Percentiles rank a stretch among this genome's conserved stretches.
These are phyloP conservation scores for Bombylius major DNA, from an alignment of 2,888 invertebrate genomes.

Conservation along the genomic window DNA sequence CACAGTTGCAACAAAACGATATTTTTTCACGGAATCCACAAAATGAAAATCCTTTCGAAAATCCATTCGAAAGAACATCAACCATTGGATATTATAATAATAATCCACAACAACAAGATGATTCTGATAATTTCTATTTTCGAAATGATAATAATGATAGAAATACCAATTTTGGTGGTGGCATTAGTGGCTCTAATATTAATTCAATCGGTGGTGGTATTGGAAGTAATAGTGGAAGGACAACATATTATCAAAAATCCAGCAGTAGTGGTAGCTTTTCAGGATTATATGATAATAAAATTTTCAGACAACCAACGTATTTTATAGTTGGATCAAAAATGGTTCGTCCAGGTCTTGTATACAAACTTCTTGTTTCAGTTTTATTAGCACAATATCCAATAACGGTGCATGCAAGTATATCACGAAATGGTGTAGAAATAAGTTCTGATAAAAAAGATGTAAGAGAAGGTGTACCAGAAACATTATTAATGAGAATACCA, in stretches of 20 bases:
- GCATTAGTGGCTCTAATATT: background rate
- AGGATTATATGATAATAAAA: background rate
- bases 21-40: background rate
- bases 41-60: background rate
- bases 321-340: conserved; percentile 84
- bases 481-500: conserved; percentile 82
- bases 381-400: conserved; percentile 66
- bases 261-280: background rate
- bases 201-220: background rate
- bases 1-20: background rate
- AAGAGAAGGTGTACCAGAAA: conserved; percentile 76
- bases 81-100: background rate
- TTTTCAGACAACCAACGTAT: conserved; percentile 46
- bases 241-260: background rate
- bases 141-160: background rate
- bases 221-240: background rate
- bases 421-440: conserved; percentile 80
- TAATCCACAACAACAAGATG: background rate
- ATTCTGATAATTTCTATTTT: background rate
- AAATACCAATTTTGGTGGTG: background rate
- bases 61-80: background rate
- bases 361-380: conserved; percentile 76
- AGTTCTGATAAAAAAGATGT: conserved; percentile 70
- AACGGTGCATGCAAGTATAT: conserved; percentile 76
- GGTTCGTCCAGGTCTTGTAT: conserved; percentile 84